Evolutionary conservation across 2,113 vertebrate species (phyloP), one percentile per base, ranked within the genome.

Genomic region (Vombatus ursinus): DNA sequence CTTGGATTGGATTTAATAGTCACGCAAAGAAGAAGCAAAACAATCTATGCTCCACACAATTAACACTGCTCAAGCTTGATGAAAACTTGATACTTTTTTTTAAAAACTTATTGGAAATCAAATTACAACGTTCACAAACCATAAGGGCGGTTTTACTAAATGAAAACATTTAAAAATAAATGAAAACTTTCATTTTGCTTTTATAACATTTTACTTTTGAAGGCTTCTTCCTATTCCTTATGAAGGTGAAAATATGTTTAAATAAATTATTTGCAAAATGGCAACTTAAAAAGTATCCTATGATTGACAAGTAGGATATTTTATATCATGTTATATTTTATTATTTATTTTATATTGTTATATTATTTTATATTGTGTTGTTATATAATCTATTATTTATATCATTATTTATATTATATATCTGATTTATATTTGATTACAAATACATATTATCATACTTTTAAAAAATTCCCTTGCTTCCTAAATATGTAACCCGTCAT

Each of bases 401-500:
- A n/a, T n/a, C n/a, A n/a, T 49, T 49, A 49, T 49, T 49, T 49
- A 49, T 49, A 49, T 49, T 49, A 49, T 49, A 49, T 49, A 49
- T 49, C 68, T 84, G 2, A 54, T 51, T 53, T 92, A 92, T 52
- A 90, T 90, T 91, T 93, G 49, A 90, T 52, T 96, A 54, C 93
- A 96, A 95, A 96, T 92, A 92, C 1, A 90, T 26, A 24, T 53
- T 92, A 89, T 61, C 90, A 25, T 31, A 8, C 26, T 54, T 61
- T 44, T 8, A 22, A 84, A 84, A 84, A 84, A 84, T 84, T 44
- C n/a, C 19, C 19, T 23, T 84, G 68, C 6, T 84, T 6, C 95
- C 94, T 96, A 96, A 97, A 97, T 97, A 96, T 95, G 95, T 96
- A 96, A 95, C 93, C 91, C 94, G 96, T 96, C 94, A 94, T 94